Evolutionary conservation across 2,113 vertebrate species (phyloP), one percentile per base, ranked within the genome.

Genomic region (Poeciliopsis retropinna): DNA sequence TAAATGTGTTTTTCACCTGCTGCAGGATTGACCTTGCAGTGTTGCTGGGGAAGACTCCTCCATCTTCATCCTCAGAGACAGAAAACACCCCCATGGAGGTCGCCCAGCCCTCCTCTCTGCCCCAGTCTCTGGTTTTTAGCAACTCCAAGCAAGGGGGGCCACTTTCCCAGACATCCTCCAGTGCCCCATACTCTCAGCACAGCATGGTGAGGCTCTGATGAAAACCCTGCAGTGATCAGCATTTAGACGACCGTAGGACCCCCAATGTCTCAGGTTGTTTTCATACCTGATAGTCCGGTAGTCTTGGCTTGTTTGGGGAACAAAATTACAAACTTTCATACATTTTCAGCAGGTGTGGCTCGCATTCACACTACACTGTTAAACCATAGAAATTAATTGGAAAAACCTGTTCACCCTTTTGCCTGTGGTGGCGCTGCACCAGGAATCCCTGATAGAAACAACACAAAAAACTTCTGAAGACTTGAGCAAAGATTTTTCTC

Each of bases 81-180:
- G 98, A 99, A 85, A 91, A 95, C 0, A 79, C 95, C 72, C 94
- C 91, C 67, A 88, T 96, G 93, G 96, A 98, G 79, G 87, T 95
- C 17, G 78, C 94, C 75, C 96, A 97, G 93, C 96, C 97, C 29
- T 89, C 96, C 31, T 92, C 97, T 66, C 90, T 98, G 85, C 94
- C 96, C 5, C 97, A 98, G 89, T 97, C 97, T 3, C 92, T 99
- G 93, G 97, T 99, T 81, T 99, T 98, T 92, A 99, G 96, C 94
- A 99, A 97, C 85, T 98, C 98, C 70, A 99, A 99, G 92, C 98
- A 99, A 93, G 94, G 90, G 28, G 83, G 82, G n/a, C 82, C 95
- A 3, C 90, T 96, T 12, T 91, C 96, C 47, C 98, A 98, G 86
- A 86, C 96, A 25, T 70, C 94, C 44, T 91, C 94, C 79, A 93